Evolutionary conservation across 2,113 vertebrate genomes (phyloP).

Genomic region (Chlorodrepanis virens): DNA sequence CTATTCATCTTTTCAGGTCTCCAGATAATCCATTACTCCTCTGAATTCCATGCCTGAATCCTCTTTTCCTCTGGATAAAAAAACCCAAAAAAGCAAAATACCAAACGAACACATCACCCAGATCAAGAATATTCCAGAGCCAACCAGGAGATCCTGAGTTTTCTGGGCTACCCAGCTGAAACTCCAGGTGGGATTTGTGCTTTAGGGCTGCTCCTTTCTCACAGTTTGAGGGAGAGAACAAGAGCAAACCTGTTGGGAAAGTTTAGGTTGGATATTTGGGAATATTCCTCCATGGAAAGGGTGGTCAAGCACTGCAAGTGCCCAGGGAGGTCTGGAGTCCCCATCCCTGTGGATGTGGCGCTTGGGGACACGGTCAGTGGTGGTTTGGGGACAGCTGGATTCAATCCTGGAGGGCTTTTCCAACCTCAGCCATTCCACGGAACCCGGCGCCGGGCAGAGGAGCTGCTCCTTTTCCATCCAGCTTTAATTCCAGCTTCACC

Average conservation of each 20-base stretch:
- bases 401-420: not conserved
- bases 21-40: not conserved
- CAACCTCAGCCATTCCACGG: not conserved
- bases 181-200: not conserved
- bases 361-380: not conserved
- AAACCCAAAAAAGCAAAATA: not conserved
- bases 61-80: not conserved
- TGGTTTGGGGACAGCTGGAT: not conserved
- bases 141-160: rapidly evolving
- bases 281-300: not conserved
- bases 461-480: not conserved
- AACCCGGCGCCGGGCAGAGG: rapidly evolving
- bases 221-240: rapidly evolving
- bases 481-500: not conserved
- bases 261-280: not conserved
- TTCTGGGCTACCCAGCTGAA: not conserved
- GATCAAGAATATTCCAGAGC: not conserved
- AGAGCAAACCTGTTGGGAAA: not conserved
- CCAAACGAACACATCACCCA: not conserved
- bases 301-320: rapidly evolving
- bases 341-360: not conserved
- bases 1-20: not conserved
- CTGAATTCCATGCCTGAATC: not conserved
- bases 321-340: not conserved
- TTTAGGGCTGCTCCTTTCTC: not conserved